A percentile compares a stretch with the other conserved stretches of the same genome.
Conservation (phyloP, 2,888 invertebrate species). For the Apoderus coryli region DNA sequence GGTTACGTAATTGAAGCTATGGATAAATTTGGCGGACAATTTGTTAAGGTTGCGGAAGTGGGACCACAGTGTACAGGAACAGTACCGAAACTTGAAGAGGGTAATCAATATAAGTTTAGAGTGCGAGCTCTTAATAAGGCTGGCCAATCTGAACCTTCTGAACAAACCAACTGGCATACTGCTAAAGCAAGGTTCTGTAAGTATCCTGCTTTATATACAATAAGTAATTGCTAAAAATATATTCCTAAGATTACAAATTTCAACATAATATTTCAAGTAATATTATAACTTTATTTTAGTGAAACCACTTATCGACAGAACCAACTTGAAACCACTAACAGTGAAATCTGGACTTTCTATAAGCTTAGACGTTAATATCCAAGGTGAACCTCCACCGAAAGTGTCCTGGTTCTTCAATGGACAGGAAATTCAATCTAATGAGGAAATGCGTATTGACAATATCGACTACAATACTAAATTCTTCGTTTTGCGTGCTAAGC, state of each 20-base stretch:
- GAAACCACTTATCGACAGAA: conserved; percentile 87
- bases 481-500: conserved; percentile 67
- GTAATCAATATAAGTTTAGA: conserved; percentile 91
- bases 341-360: conserved; percentile 84
- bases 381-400: conserved; percentile 87
- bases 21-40: conserved; percentile 73
- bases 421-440: conserved; percentile 43
- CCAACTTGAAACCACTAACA: conserved; percentile 66
- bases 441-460: conserved; percentile 58
- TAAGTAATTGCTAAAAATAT: no score
- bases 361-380: conserved; percentile 73
- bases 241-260: no score
- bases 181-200: conserved; percentile 79
- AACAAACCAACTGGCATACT: conserved; percentile 82
- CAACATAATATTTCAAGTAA: no score
- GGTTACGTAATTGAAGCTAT: conserved; percentile 87
- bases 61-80: conserved; percentile 76
- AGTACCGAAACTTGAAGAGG: conserved; percentile 81
- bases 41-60: conserved; percentile 74
- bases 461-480: conserved; percentile 86
- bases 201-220: no score
- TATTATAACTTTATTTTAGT: conserved; percentile 51
- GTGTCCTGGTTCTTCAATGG: conserved; percentile 81
- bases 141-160: conserved; percentile 82
- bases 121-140: conserved; percentile 92